Base-by-base conservation (phyloP, 1,140 invertebrate genomes). In the Penaeus japonicus region DNA sequence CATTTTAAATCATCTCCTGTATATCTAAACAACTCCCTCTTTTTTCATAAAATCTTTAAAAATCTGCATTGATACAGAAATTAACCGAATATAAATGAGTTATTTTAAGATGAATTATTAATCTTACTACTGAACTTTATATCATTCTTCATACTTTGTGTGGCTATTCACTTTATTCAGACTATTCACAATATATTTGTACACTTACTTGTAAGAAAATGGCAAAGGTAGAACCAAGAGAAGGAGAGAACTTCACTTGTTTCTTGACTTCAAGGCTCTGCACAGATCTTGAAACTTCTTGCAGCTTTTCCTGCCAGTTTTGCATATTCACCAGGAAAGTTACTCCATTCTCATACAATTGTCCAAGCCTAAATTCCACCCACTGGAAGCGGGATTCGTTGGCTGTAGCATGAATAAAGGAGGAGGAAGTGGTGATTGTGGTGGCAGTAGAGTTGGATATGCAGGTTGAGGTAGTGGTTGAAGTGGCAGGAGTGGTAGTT, bases 331-430 rank as follows among this genome's bases (percentile, higher is more conserved):
- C 22, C 4, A 88, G 53, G 65, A 88, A 88, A 22, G 59, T 80
- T 4, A 88, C 86, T 75, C 86, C 86, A 83, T 88, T 88, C n/a
- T 53, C 39, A 54, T 88, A 55, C 62, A 88, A 24, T n/a, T 62
- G 62, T 75, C 86, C 73, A 35, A 88, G n/a, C 2, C 62, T 22
- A 39, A 88, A 83, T 27, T 88, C 80, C 47, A 73, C 73, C 86
- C 86, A 88, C 32, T 88, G 80, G 77, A 83, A 78, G 77, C 32
- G 75, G 12, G 55, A 15, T 15, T 88, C 80, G 39, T 27, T 27
- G 27, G 22, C 17, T 30, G n/a, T 30, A 17, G 17, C n/a, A 7
- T 4, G 27, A 10, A 4, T 73, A 18, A 17, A 4, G 24, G 65
- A 4, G 24, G 35, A 18, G 17, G 35, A 73, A 12, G 70, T 4